Conservation (phyloP, 1,140 invertebrate species). For the Fopius arisanus region DNA sequence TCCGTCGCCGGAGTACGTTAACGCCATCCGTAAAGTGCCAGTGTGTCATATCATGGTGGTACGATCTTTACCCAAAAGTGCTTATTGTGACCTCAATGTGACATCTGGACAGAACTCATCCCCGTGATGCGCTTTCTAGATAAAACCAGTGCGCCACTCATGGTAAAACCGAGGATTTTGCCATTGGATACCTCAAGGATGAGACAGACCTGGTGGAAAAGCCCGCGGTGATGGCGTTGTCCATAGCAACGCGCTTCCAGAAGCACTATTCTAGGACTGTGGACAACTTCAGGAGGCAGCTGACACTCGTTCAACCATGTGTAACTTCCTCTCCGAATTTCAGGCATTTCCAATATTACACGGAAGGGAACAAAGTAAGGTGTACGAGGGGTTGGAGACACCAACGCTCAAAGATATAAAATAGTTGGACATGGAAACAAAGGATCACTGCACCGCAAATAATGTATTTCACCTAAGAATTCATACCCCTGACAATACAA, state of each 20-base stretch:
- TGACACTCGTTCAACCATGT: constrained; percentile 1
- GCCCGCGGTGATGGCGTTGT: neutral
- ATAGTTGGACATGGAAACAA: neutral
- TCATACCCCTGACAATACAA: no score
- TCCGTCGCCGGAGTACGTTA: neutral
- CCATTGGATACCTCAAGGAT: neutral
- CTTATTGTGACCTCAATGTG: constrained; percentile 11
- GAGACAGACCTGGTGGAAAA: neutral
- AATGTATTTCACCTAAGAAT: no score
- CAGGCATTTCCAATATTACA: constrained; percentile 2
- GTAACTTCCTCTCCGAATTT: neutral
- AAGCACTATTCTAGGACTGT: neutral
- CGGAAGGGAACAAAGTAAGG: constrained; percentile 1
- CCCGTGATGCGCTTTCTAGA: neutral
- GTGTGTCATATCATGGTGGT: neutral
- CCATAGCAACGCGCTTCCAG: neutral
- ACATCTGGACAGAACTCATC: constrained; percentile 1
- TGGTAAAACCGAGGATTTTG: neutral
- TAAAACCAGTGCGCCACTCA: neutral
- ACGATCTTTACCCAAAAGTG: constrained; percentile 7
- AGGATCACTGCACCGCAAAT: neutral
- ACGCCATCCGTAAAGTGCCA: neutral
- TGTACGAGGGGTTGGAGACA: neutral
- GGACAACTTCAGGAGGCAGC: neutral
- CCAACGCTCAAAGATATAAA: neutral